A percentile compares a stretch with the other conserved stretches of the same genome.
These are phyloP conservation scores for Drosophila oshimai DNA, from an alignment of 1,140 invertebrate species.

Conservation along the genomic window DNA sequence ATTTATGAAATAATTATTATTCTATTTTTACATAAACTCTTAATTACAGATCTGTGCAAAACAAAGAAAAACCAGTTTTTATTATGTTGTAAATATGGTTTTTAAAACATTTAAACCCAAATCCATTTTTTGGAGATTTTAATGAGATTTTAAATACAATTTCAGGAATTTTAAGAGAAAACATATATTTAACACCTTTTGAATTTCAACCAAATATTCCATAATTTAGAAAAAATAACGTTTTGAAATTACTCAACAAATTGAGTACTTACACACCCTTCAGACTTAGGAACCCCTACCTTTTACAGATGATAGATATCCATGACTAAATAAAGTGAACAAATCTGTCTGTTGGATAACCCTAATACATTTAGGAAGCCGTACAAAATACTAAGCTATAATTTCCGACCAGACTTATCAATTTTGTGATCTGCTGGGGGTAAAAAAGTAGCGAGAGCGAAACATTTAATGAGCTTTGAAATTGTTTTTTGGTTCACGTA, in stretches of 20 bases:
- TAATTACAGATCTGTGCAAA: no score
- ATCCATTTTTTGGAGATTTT: no score
- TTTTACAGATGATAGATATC: slow-evolving; percentile 18
- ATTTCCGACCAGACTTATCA: slow-evolving; percentile 32
- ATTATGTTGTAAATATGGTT: no score
- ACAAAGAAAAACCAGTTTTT: no score
- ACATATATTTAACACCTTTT: no score
- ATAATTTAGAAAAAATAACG: no score
- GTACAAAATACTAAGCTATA: slow-evolving; percentile 7
- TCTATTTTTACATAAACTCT: no score
- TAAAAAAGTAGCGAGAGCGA: neutral
- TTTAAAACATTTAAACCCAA: no score
- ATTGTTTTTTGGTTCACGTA: slow-evolving; percentile 39
- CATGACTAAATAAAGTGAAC: neutral
- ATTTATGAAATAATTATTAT: no score
- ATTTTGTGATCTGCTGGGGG: slow-evolving; percentile 4
- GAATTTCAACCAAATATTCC: no score
- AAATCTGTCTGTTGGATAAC: neutral
- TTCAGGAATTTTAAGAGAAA: neutral
- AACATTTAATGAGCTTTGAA: slow-evolving; percentile 72
- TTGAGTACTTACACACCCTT: slow-evolving; percentile 49
- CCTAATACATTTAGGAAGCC: slow-evolving; percentile 11
- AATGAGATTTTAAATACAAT: no score
- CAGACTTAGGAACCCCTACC: neutral
- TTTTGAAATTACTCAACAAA: slow-evolving; percentile 17